Percentiles rank a stretch among this genome's conserved stretches.
These are phyloP conservation scores for Cryptocephalus primarius DNA, from an alignment of 2,888 invertebrate species.

Conservation along the genomic window DNA sequence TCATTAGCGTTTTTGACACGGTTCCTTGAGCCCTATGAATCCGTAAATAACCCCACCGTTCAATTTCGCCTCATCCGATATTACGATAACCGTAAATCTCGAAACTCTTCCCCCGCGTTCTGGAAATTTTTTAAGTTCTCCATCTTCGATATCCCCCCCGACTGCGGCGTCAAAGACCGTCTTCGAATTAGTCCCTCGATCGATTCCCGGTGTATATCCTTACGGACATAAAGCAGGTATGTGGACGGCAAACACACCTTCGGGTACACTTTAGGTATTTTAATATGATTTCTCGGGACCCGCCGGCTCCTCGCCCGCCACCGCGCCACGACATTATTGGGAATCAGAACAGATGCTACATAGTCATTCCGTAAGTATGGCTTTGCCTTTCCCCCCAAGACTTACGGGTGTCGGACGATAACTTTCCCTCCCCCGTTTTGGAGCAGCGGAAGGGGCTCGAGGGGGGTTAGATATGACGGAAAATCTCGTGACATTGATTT, in stretches of 20 bases:
- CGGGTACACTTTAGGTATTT: constrained; percentile 34
- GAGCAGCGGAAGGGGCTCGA: no score
- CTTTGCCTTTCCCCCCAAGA: constrained; percentile 11
- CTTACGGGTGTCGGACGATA: constrained; percentile 1
- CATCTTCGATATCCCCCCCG: not conserved
- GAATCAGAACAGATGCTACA: constrained; percentile 37
- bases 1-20: no score
- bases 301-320: not conserved
- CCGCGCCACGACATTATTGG: constrained; percentile 28
- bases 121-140: not conserved
- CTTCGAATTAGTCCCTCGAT: constrained; percentile 7
- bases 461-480: no score
- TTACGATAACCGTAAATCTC: no score
- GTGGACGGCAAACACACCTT: constrained; percentile 34
- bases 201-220: constrained; percentile 7
- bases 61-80: no score
- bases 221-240: constrained; percentile 31
- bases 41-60: no score
- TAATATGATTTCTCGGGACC: constrained; percentile 34
- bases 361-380: constrained; percentile 20
- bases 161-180: constrained; percentile 9
- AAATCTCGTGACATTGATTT: no score
- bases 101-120: not conserved
- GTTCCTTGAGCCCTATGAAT: no score
- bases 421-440: no score